These are phyloP conservation scores for Standfussiana lucernea DNA, from an alignment of 2,888 invertebrate species.

Conservation along the genomic window DNA sequence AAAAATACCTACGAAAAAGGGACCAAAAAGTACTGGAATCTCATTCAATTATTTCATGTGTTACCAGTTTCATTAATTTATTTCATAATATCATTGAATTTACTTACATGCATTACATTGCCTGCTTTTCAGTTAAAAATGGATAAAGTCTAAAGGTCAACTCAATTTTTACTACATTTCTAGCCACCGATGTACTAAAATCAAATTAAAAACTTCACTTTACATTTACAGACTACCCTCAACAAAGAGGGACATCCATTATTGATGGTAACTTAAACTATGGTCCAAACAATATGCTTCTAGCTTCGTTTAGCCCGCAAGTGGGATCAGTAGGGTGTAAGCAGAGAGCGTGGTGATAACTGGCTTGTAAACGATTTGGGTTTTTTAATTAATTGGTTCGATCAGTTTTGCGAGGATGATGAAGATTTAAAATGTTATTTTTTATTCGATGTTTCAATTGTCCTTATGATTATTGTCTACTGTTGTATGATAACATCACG, in stretches of 20 bases:
- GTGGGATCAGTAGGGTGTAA: conserved; percentile 58
- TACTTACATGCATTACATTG: background rate
- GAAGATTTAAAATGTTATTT: background rate
- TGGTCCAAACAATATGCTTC: conserved; percentile 87
- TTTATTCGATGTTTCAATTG: background rate
- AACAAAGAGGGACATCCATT: conserved; percentile 73
- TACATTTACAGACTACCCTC: conserved; percentile 41
- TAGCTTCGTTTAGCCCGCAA: conserved; percentile 76
- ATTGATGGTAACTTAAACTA: conserved; percentile 85
- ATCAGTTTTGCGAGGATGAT: conserved; percentile 12
- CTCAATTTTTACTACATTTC: background rate
- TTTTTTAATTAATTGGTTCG: conserved; percentile 51
- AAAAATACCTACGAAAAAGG: background rate
- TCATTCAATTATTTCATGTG: background rate
- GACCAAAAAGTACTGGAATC: background rate
- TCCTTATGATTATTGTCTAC: background rate
- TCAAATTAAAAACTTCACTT: conserved; percentile 21
- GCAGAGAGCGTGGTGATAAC: conserved; percentile 53
- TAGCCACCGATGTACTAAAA: conserved; percentile 58
- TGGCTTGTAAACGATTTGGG: conserved; percentile 58
- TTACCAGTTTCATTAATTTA: background rate
- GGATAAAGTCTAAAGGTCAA: too few relatives aligned
- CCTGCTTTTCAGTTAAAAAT: background rate
- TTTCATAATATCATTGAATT: background rate
- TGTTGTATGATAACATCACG: background rate